phyloP scores from a whole-genome alignment of 2,113 vertebrate species.

The Tupaia tana region DNA sequence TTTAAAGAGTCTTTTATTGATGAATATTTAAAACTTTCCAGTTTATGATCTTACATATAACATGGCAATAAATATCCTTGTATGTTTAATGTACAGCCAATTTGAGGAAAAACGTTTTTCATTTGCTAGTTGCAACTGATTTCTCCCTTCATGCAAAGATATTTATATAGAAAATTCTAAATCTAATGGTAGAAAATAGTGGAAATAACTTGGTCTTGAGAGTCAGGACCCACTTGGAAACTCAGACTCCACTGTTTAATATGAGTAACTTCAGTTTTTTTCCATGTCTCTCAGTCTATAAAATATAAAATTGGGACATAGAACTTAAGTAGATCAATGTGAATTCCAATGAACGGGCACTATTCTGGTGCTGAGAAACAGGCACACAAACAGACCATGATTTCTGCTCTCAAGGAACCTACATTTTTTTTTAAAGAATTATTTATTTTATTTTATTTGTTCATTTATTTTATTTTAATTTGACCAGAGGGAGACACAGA shows the following conservation, averaged over 20 bases:
- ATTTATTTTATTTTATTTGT: no score
- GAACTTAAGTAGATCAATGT: not conserved
- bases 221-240: not conserved
- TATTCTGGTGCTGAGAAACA: not conserved
- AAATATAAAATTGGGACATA: not conserved
- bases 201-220: not conserved
- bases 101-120: not conserved
- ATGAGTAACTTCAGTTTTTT: not conserved
- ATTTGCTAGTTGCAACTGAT: slow-evolving; percentile 5
- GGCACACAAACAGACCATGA: not conserved
- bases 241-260: not conserved
- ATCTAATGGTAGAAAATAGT: not conserved
- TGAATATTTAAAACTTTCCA: not conserved
- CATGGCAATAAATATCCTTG: not conserved
- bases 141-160: not conserved
- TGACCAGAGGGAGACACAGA: no score
- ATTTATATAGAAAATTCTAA: slow-evolving; percentile 25
- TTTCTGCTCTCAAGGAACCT: not conserved
- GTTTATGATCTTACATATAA: not conserved
- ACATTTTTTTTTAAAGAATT: no score
- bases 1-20: not conserved
- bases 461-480: no score
- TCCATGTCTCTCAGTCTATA: not conserved
- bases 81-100: not conserved
- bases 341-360: not conserved